Evolutionary conservation across 2,888 invertebrate genomes (phyloP).

Genomic region (Bembecia ichneumoniformis): DNA sequence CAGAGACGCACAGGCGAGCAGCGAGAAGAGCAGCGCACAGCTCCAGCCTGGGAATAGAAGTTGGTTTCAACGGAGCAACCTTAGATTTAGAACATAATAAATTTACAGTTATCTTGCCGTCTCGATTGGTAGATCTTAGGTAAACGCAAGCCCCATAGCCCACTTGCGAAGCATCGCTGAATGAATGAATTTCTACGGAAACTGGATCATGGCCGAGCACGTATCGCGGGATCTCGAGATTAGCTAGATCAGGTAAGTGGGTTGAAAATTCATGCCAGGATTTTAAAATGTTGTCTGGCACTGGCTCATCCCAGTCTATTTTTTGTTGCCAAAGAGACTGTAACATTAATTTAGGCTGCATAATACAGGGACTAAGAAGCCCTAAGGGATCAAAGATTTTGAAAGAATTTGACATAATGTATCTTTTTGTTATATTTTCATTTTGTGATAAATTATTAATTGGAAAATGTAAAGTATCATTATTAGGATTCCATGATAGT

Average conservation of each 20-base stretch:
- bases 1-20: no score
- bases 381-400: conserved; percentile 14
- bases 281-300: neutral
- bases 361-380: conserved; percentile 10
- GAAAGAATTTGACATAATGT: conserved; percentile 8
- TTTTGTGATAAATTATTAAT: neutral
- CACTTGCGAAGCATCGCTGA: conserved; percentile 2
- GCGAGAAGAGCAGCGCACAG: no score
- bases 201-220: neutral
- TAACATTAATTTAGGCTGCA: conserved; percentile 12
- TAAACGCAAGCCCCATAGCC: conserved; percentile 4
- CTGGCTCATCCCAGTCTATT: conserved; percentile 10
- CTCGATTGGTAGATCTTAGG: no score
- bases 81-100: no score
- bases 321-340: conserved; percentile 10
- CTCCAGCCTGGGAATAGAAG: no score
- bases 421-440: conserved; percentile 9
- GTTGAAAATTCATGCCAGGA: neutral
- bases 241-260: neutral
- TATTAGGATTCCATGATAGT: conserved; percentile 11
- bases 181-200: conserved; percentile 3
- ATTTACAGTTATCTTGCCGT: no score
- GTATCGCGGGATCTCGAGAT: neutral
- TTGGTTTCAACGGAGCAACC: no score
- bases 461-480: conserved; percentile 10